Evolutionary conservation across 2,797 vertebrate genomes (phyloP), one percentile per base, ranked within the genome.

Genomic region (Coccyzus lansbergi): DNA sequence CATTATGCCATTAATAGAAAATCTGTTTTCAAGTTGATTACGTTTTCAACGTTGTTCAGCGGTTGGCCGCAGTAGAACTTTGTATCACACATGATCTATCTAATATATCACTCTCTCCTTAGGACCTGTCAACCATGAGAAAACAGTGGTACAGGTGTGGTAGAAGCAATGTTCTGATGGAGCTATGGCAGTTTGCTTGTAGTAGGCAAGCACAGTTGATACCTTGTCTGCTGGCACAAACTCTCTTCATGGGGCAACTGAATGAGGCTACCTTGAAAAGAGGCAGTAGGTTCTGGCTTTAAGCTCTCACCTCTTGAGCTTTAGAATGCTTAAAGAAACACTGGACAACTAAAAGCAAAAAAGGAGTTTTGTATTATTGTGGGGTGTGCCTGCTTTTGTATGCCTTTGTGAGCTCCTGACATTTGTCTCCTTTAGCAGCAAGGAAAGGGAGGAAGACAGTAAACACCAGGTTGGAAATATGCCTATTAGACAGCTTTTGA

Each of bases 211-310:
- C 44, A 6, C 42, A 80, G 0, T 63, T 58, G 42, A 72, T 81
- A 31, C 55, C 7, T 49, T 72, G 20, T 82, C 31, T 80, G 22
- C 38, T 88, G 46, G 46, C 55, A 46, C 49, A 42, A 31, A 52
- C 31, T 91, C 78, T 92, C 53, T 88, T 86, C 58, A 5, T 36
- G 28, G 51, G 71, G 20, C n/a, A 31, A 17, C 24, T 88, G 31
- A 88, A 77, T 74, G 65, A 75, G 46, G 33, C 76, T 86, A 15
- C 65, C 53, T 90, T 95, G 51, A 69, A 81, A 91, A 83, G 55
- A 3, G 5, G 40, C 26, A 38, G 22, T 51, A 59, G 42, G 10
- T 83, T 89, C 58, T 89, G 46, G 8, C 59, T 82, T 76, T 48
- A 42, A 68, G 44, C 29, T 74, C 33, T 42, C 5, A 13, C 33